Percentiles rank a stretch among this genome's conserved stretches.
Evolutionary conservation across 1,140 invertebrate genomes (phyloP).

Genomic region (Hetaerina americana): DNA sequence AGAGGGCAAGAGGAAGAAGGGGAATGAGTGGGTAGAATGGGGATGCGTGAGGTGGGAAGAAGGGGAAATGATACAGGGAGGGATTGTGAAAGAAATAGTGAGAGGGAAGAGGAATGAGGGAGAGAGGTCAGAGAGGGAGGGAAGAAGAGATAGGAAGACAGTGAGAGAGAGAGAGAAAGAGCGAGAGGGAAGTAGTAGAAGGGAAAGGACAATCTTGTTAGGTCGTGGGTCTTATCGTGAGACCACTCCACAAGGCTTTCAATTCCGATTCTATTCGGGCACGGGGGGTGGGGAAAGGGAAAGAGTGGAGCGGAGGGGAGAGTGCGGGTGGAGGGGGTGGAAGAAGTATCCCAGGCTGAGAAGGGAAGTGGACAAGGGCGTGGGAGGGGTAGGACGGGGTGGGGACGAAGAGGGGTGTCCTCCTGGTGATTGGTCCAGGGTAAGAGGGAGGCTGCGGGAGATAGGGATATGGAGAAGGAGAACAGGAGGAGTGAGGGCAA

Average conservation of each 20-base stretch:
- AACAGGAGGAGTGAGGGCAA: no score
- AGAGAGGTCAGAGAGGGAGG: background rate
- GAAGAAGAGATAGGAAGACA: background rate
- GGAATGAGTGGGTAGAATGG: no score
- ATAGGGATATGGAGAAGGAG: no score
- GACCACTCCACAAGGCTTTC: background rate
- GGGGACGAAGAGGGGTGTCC: background rate
- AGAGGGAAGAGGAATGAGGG: no score
- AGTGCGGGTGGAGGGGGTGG: background rate
- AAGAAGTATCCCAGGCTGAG: no score
- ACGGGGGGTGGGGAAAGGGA: background rate
- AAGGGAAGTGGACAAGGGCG: background rate
- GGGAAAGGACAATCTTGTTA: background rate
- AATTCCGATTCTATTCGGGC: background rate
- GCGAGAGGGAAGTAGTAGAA: background rate
- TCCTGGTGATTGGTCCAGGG: no score
- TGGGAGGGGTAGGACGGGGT: background rate
- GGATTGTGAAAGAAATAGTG: background rate
- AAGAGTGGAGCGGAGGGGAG: no score
- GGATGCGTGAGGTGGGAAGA: no score
- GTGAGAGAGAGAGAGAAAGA: background rate
- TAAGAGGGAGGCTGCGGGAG: no score
- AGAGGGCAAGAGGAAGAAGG: no score
- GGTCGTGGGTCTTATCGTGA: background rate
- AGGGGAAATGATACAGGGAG: no score